Evolutionary conservation across 2,113 vertebrate genomes (phyloP).

Genomic region (Oryzias celebensis): DNA sequence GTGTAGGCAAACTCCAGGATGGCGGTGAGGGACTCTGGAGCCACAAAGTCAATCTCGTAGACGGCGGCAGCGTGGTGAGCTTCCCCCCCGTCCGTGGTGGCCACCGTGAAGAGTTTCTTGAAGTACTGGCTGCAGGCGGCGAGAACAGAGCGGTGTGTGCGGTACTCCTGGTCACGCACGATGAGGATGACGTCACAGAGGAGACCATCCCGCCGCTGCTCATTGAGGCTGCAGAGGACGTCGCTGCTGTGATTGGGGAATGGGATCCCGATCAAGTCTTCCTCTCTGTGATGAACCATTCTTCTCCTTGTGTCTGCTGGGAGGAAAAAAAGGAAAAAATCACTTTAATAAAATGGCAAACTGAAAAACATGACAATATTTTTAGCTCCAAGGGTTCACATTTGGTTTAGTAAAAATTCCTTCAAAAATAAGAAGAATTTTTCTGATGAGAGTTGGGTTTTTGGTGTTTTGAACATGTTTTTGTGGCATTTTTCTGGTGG

Average conservation of each 20-base stretch:
- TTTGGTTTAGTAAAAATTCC: too few species aligned
- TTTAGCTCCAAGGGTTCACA: too few species aligned
- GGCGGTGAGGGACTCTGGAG: slow-evolving; percentile 91
- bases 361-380: too few species aligned
- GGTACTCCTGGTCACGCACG: slow-evolving; percentile 93
- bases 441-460: too few species aligned
- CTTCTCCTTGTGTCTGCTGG: slow-evolving; percentile 26
- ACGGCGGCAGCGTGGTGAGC: slow-evolving; percentile 66
- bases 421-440: too few species aligned
- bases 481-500: too few species aligned
- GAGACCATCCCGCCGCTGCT: slow-evolving; percentile 90
- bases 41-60: slow-evolving; percentile 97
- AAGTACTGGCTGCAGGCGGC: slow-evolving; percentile 99
- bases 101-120: slow-evolving; percentile 96
- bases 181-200: slow-evolving; percentile 96
- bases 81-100: slow-evolving; percentile 76
- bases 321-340: slow-evolving; percentile 15
- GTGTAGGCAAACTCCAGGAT: slow-evolving; percentile 99
- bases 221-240: slow-evolving; percentile 91
- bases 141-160: slow-evolving; percentile 92
- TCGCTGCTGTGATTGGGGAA: slow-evolving; percentile 99
- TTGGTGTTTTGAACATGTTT: too few species aligned
- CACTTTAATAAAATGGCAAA: not conserved
- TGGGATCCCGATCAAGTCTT: slow-evolving; percentile 97
- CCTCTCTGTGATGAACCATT: slow-evolving; percentile 92